Conservation (phyloP, 2,113 vertebrate genomes). For the Todiramphus saurophagus region DNA sequence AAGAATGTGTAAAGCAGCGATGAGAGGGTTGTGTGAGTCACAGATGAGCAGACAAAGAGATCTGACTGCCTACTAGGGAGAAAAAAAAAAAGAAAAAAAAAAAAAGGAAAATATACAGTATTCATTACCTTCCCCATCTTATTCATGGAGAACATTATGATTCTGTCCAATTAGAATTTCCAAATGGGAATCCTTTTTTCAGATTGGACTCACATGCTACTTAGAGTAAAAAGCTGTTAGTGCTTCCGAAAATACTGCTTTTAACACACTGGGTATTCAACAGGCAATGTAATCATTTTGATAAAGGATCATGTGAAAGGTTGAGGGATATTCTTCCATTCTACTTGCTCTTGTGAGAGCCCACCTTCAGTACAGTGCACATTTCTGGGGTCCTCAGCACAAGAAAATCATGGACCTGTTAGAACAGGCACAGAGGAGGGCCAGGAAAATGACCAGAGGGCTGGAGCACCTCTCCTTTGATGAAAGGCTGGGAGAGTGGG, state of each 20-base stretch:
- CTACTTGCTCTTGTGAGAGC: accelerated
- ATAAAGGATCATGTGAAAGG: not conserved
- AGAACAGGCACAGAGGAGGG: not conserved
- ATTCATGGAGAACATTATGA: not conserved
- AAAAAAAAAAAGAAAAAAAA: not conserved
- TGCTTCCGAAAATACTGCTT: not conserved
- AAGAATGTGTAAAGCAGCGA: not conserved
- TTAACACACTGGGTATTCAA: not conserved
- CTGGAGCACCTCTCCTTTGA: not conserved
- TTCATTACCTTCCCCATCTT: not conserved
- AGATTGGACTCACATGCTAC: not conserved
- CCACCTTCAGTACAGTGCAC: not conserved
- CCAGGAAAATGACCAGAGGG: too few relatives aligned
- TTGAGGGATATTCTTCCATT: not conserved
- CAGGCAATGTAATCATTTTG: not conserved
- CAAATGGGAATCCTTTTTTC: not conserved
- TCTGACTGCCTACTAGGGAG: too few relatives aligned
- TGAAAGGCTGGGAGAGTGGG: not conserved
- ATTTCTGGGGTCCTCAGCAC: not conserved
- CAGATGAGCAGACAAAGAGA: too few relatives aligned
- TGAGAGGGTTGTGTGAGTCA: not conserved
- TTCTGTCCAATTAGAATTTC: not conserved
- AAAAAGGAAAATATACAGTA: too few relatives aligned
- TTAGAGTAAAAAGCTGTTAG: not conserved
- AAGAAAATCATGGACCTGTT: not conserved